Base-by-base conservation (phyloP, 1,140 invertebrate genomes). In the Wasmannia auropunctata region DNA sequence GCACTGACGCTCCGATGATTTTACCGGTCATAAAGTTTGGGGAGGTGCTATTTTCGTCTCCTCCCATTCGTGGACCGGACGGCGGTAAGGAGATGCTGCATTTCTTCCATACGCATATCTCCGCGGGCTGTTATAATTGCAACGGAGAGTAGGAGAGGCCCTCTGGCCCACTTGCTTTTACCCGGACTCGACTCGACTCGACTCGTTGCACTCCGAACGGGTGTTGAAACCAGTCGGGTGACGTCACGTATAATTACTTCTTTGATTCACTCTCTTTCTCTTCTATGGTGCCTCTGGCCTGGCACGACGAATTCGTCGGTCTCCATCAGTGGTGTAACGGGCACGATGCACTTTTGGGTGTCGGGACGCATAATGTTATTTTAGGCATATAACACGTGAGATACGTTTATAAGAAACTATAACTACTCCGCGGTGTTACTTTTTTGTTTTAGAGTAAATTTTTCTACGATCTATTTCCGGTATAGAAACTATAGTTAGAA, bases 171-270 rank as follows among this genome's bases (percentile, higher is more conserved):
- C 85, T 92, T 92, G 91, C 85, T 85, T 70, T 74, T 79, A 83
- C 85, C 19, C 72, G 51, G 56, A n/a, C 74, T 88, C 63, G 88
- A 86, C 85, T 84, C 75, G 84, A 85, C 65, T 87, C 60, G 89
- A 54, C 40, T 70, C 81, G 85, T 58, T 89, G 88, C 75, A 86
- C 70, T 88, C 63, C 88, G 62, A 54, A 86, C 77, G 79, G 86
- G 89, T 89, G 92, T 94, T 91, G 92, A 93, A 94, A 93, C 93
- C 91, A 94, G 91, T 92, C 86, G 88, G 88, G 85, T 94, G 94
- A 95, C 93, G 94, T 95, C 94, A 95, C 92, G 89, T 92, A 93
- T 94, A 94, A 95, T 95, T 95, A 93, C 91, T 93, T 92, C 91
- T 94, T 92, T 93, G 85, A 93, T 94, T 93, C 92, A 88, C 90